A percentile compares a stretch with the other conserved stretches of the same genome.
These are phyloP conservation scores for Temnothorax nylanderi DNA, from an alignment of 1,140 invertebrate genomes.

Conservation along the genomic window DNA sequence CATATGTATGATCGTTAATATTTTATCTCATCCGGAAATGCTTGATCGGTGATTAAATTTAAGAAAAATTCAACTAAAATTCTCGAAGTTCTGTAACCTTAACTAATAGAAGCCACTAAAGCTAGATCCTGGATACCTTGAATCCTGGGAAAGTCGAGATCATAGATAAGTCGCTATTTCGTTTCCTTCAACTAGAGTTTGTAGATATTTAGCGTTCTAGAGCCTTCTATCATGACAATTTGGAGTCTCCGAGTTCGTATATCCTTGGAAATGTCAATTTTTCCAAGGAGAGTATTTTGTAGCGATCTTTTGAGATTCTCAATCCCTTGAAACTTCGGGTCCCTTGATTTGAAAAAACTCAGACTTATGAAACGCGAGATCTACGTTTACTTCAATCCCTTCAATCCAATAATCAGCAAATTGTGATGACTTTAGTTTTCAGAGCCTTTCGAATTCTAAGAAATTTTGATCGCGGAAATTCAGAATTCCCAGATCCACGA, in stretches of 20 bases:
- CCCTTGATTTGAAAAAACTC: background rate
- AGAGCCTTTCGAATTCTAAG: background rate
- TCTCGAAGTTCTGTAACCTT: constrained; percentile 5
- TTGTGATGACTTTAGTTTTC: constrained; percentile 1
- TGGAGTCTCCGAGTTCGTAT: background rate
- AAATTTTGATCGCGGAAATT: background rate
- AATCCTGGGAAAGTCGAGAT: constrained; percentile 27
- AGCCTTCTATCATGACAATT: background rate
- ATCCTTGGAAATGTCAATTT: background rate
- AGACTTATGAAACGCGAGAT: background rate
- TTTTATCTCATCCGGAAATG: background rate
- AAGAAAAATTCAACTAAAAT: constrained; percentile 37
- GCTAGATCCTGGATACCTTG: constrained; percentile 22
- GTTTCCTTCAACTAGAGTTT: constrained; percentile 14
- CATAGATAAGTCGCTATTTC: constrained; percentile 14
- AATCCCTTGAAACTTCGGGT: background rate
- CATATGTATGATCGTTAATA: constrained; percentile 21
- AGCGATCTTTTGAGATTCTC: background rate
- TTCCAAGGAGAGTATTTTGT: background rate
- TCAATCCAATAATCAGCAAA: constrained; percentile 24
- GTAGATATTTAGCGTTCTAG: background rate
- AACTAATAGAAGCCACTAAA: constrained; percentile 40
- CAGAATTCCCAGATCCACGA: constrained; percentile 10
- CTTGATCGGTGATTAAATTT: constrained; percentile 24
- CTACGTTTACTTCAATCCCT: background rate